Conservation (phyloP, 2,797 vertebrate genomes). For the Ctenosaura bakeri region DNA sequence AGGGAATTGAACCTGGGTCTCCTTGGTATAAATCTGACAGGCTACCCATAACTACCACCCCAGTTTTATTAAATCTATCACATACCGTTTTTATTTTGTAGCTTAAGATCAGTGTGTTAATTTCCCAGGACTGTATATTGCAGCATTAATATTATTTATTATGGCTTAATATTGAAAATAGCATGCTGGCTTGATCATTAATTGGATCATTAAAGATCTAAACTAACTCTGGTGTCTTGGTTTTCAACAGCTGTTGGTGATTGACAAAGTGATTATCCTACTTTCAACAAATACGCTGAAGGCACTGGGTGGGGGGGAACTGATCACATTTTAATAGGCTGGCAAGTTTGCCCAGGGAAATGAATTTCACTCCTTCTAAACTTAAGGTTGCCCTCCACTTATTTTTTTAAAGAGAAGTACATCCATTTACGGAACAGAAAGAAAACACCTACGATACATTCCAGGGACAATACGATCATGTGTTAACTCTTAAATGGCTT, state of each 20-base stretch:
- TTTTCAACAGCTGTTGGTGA: slow-evolving; percentile 88
- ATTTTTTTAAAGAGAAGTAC: slow-evolving; percentile 13
- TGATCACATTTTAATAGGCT: slow-evolving; percentile 71
- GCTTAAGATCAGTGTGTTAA: slow-evolving; percentile 88
- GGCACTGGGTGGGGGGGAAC: slow-evolving; percentile 60
- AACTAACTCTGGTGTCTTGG: slow-evolving; percentile 83
- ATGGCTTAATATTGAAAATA: slow-evolving; percentile 85
- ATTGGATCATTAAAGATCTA: slow-evolving; percentile 88
- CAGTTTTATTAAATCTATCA: slow-evolving; percentile 59
- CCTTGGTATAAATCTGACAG: too few relatives aligned
- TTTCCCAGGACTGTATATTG: slow-evolving; percentile 84
- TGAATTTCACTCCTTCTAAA: slow-evolving; percentile 48
- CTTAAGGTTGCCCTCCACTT: background rate
- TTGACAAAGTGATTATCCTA: slow-evolving; percentile 86
- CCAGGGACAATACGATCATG: slow-evolving; percentile 18
- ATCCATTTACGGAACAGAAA: slow-evolving; percentile 14
- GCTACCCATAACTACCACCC: background rate
- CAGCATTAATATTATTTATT: slow-evolving; percentile 86
- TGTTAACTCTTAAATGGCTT: background rate
- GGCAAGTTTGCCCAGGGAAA: slow-evolving; percentile 43
- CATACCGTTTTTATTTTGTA: slow-evolving; percentile 81
- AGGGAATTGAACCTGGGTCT: too few relatives aligned
- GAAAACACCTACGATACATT: slow-evolving; percentile 48
- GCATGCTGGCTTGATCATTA: slow-evolving; percentile 85
- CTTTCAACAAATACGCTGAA: slow-evolving; percentile 81